Percentiles rank a stretch among this genome's conserved stretches.
These are phyloP conservation scores for Pectinophora gossypiella DNA, from an alignment of 1,140 invertebrate genomes.

Conservation along the genomic window DNA sequence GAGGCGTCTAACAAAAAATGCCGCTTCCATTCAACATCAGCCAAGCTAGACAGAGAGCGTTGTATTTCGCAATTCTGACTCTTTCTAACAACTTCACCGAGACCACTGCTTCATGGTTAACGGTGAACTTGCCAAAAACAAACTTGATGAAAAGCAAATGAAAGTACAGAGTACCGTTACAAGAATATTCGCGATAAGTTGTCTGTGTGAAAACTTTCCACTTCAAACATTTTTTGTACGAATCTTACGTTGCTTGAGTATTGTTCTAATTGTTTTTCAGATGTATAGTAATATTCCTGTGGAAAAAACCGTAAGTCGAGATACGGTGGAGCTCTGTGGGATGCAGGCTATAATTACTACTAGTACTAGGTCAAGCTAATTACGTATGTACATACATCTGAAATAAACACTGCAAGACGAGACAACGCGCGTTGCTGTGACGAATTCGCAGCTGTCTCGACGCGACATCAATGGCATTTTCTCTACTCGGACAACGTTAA, in stretches of 20 bases:
- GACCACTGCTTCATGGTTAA: slow-evolving; percentile 26
- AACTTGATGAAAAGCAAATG: slow-evolving; percentile 44
- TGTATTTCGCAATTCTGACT: slow-evolving; percentile 25
- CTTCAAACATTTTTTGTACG: background rate
- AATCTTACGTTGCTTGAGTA: no score
- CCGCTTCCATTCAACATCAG: slow-evolving; percentile 41
- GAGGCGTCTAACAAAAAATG: slow-evolving; percentile 45
- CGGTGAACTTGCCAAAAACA: slow-evolving; percentile 44
- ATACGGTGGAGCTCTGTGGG: background rate
- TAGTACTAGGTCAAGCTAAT: slow-evolving; percentile 19
- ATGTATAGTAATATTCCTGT: background rate
- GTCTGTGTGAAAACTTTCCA: background rate
- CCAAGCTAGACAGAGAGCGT: slow-evolving; percentile 24
- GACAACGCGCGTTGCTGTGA: background rate
- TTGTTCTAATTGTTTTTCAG: background rate
- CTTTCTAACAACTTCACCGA: slow-evolving; percentile 27
- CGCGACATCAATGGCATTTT: background rate
- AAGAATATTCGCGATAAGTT: background rate
- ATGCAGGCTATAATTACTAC: slow-evolving; percentile 24
- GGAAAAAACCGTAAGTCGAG: background rate
- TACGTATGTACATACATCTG: slow-evolving; percentile 13
- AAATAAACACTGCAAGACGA: slow-evolving; percentile 12
- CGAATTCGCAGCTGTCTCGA: background rate
- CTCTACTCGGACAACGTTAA: no score
- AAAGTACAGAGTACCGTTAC: slow-evolving; percentile 38